Evolutionary conservation across 2,113 vertebrate species (phyloP).

Genomic region (Conger conger): DNA sequence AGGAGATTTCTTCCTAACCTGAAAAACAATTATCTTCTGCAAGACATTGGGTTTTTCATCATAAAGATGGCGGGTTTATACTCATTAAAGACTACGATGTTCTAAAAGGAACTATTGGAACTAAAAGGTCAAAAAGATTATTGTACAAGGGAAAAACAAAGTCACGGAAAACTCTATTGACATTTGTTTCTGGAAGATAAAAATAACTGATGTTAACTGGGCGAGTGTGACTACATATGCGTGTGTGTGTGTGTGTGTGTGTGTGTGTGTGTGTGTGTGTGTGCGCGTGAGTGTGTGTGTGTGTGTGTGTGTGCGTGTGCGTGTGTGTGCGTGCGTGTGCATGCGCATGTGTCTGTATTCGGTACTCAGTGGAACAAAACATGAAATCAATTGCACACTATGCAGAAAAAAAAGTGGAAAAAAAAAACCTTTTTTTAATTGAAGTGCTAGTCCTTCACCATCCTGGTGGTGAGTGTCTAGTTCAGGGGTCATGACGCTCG

Average conservation of each 20-base stretch:
- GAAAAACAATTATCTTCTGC: not conserved
- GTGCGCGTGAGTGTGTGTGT: no score
- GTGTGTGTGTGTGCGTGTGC: no score
- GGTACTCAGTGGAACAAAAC: conserved; percentile 51
- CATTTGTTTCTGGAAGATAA: conserved; percentile 62
- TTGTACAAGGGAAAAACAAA: conserved; percentile 55
- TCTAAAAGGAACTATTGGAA: conserved; percentile 41
- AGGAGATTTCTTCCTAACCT: not conserved
- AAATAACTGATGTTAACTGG: conserved; percentile 60
- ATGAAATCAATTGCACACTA: conserved; percentile 62
- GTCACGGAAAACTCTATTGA: conserved; percentile 65
- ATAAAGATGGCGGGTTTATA: not conserved
- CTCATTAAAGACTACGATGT: not conserved
- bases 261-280: no score
- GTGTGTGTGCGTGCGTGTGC: conserved; percentile 51
- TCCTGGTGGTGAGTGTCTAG: not conserved
- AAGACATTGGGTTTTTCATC: not conserved
- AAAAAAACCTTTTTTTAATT: not conserved
- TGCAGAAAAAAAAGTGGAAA: conserved; percentile 51
- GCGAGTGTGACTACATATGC: no score
- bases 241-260: no score
- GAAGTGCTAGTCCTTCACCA: not conserved
- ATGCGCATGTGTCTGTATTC: no score
- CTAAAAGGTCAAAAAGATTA: conserved; percentile 60
- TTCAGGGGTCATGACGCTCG: not conserved